Evolutionary conservation across 2,888 invertebrate genomes (phyloP).

Genomic region (Apodemia mormo): DNA sequence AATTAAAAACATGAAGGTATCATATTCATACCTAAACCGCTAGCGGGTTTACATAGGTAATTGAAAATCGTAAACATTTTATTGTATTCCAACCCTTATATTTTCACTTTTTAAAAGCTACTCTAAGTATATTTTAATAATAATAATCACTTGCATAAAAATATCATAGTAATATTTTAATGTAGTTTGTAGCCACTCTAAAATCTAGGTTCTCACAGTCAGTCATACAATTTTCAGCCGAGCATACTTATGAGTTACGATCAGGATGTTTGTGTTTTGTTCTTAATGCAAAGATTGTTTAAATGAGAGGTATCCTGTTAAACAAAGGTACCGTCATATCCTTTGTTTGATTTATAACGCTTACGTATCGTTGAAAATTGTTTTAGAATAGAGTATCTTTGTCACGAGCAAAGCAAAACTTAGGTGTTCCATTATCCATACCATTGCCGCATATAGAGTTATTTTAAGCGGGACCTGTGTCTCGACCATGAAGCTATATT

Average conservation of each 20-base stretch:
- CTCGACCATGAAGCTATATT: too few relatives aligned
- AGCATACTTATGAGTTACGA: neutral
- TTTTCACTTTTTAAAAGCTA: too few relatives aligned
- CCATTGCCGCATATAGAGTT: too few relatives aligned
- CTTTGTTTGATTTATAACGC: constrained; percentile 8
- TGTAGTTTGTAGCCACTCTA: neutral
- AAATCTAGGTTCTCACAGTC: neutral
- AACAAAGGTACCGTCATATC: constrained; percentile 1
- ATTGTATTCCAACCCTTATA: too few relatives aligned
- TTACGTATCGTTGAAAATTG: neutral
- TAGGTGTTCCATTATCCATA: neutral
- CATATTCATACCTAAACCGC: too few relatives aligned
- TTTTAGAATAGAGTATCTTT: neutral
- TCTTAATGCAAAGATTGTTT: constrained; percentile 22
- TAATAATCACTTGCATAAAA: too few relatives aligned
- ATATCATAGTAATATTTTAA: neutral
- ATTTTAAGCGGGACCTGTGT: too few relatives aligned
- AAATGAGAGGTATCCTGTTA: constrained; percentile 20
- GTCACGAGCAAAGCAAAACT: neutral
- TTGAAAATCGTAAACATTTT: too few relatives aligned
- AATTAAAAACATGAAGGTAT: too few relatives aligned
- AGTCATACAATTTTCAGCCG: neutral
- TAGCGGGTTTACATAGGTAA: too few relatives aligned
- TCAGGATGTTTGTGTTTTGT: constrained; percentile 23
- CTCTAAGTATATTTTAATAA: too few relatives aligned